Evolutionary conservation across 2,888 invertebrate species (phyloP).

Genomic region (Caenorhabditis angaria): DNA sequence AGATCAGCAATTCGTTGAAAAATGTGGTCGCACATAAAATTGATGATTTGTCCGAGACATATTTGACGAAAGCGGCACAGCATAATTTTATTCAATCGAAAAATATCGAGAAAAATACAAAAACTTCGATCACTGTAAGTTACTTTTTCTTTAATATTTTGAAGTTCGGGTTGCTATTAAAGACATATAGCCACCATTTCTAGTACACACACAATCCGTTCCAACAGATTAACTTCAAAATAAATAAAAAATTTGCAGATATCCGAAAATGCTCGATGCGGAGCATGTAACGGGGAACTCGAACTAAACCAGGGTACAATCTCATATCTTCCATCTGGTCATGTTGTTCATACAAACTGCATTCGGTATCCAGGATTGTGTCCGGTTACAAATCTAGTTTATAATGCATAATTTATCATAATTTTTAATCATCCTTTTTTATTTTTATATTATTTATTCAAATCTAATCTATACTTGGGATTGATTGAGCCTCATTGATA

Average conservation of each 20-base stretch:
- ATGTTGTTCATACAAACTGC: constrained; percentile 15
- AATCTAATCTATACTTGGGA: too few relatives aligned
- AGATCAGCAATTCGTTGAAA: constrained; percentile 1
- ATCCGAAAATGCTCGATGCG: constrained; percentile 10
- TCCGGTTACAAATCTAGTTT: constrained; percentile 20
- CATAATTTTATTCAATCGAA: not conserved
- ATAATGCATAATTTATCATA: not conserved
- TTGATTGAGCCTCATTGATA: constrained; percentile 8
- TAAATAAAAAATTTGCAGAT: constrained; percentile 12
- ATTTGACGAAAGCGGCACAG: not conserved
- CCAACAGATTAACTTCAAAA: not conserved
- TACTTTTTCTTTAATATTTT: not conserved
- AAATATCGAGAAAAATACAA: not conserved
- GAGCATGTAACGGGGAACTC: constrained; percentile 5
- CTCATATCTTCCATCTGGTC: constrained; percentile 11
- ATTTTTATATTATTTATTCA: not conserved
- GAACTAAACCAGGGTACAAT: constrained; percentile 5
- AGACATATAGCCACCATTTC: too few relatives aligned
- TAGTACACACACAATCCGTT: too few relatives aligned
- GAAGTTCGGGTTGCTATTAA: too few relatives aligned
- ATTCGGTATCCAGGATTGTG: constrained; percentile 15
- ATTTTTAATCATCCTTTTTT: constrained; percentile 4
- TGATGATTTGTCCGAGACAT: not conserved
- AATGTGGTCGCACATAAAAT: constrained; percentile 7
- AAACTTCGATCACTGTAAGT: not conserved